Evolutionary conservation across 2,113 vertebrate species (phyloP).

Genomic region (Mohoua ochrocephala): DNA sequence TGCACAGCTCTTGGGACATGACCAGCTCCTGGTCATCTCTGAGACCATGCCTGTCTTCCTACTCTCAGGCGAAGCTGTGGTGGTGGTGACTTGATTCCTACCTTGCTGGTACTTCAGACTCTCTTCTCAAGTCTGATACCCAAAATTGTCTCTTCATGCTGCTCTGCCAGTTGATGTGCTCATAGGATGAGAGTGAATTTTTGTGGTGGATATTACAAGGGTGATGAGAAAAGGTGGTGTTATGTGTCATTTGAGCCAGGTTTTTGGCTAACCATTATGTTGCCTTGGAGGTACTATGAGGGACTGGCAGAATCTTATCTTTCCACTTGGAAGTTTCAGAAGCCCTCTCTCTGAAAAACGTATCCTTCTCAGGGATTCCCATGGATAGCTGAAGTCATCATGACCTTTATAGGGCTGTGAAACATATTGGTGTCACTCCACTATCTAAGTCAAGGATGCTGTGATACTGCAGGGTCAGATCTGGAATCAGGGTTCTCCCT

Average conservation of each 20-base stretch:
- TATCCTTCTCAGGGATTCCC: background rate
- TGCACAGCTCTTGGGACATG: accelerated
- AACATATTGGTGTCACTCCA: background rate
- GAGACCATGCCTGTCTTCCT: background rate
- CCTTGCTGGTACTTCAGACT: background rate
- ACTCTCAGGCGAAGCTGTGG: background rate
- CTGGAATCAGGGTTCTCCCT: background rate
- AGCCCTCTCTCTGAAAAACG: background rate
- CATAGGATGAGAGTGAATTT: background rate
- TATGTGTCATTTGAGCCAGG: background rate
- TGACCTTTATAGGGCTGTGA: background rate
- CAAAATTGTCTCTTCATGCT: background rate
- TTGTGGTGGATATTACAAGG: background rate
- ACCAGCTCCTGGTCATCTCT: background rate
- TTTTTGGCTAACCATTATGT: background rate
- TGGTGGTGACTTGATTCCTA: background rate
- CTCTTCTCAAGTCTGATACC: background rate
- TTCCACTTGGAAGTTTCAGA: background rate
- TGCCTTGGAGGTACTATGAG: background rate
- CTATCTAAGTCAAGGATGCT: background rate
- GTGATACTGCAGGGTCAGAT: background rate
- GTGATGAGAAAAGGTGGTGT: background rate
- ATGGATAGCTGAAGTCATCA: background rate
- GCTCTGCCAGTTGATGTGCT: background rate
- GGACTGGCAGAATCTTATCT: background rate